phyloP scores from a whole-genome alignment of 1,140 invertebrate genomes.

The Pentalonia nigronervosa region DNA sequence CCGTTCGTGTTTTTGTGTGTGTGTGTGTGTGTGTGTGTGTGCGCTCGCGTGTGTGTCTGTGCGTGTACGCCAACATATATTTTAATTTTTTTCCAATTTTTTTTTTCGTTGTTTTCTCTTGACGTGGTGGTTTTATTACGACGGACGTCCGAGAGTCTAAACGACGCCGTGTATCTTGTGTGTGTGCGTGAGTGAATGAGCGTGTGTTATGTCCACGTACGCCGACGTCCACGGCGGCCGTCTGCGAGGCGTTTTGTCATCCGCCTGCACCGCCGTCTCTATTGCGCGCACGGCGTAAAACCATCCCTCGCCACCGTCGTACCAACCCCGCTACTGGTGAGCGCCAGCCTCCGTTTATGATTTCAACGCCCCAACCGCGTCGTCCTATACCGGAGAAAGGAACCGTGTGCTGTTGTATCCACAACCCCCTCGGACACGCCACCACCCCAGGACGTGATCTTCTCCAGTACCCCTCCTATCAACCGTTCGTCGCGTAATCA shows the following conservation, averaged over 20 bases:
- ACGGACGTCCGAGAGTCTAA: not conserved
- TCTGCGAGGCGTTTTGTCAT: not conserved
- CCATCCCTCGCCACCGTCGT: not conserved
- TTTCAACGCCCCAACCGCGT: constrained; percentile 48
- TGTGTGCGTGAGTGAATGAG: not conserved
- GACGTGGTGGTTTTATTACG: constrained; percentile 33
- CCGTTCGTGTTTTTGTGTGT: not conserved
- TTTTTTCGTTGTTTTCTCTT: not conserved
- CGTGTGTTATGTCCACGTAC: constrained; percentile 17
- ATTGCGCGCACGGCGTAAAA: not conserved
- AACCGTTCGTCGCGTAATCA: not conserved
- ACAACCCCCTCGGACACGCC: not conserved
- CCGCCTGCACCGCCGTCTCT: not conserved
- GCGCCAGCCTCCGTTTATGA: constrained; percentile 11
- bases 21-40: not conserved
- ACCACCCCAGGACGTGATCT: not conserved
- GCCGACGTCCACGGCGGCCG: constrained; percentile 23
- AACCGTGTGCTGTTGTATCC: not conserved
- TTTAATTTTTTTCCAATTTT: not conserved
- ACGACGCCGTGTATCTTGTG: not conserved
- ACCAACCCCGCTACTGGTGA: not conserved
- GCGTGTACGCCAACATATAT: constrained; percentile 30
- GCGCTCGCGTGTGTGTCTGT: not conserved
- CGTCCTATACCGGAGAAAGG: not conserved
- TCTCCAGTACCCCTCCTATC: not conserved